Evolutionary conservation across 2,797 vertebrate species (phyloP), one percentile per base, ranked within the genome.

Genomic region (Acanthurus lineatus): DNA sequence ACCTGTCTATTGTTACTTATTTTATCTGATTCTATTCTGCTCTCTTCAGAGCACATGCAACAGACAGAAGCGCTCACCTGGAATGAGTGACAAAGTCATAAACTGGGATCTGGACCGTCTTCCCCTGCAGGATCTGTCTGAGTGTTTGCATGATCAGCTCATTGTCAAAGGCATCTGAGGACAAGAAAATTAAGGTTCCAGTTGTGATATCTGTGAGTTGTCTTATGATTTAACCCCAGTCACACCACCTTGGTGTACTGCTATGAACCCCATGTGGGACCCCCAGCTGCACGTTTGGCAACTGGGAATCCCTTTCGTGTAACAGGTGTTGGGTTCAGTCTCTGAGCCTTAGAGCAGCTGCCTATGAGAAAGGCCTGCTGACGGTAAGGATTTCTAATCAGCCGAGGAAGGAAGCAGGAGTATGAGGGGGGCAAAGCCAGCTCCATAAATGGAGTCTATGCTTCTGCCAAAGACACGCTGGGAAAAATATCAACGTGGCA

Each of bases 31-130:
- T 3, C 40, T 12, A 12, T 1, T 28, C 2, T 60, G 6, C 3
- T 51, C 17, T 20, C 8, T 11, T 19, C 5, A 40, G 17, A 8
- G 20, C 2, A 49, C 3, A 22, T 35, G 4, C 52, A 63, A 63
- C 5, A 28, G 42, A 22, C 25, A 12, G 1, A 28, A 15, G 14
- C 0, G 52, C 95, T 95, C 88, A 99, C 98, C 98, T 97, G 91
- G 98, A 99, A 95, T 99, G 97, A 80, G 95, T 96, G 83, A 99
- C 97, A 90, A 99, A 99, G 91, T 99, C 98, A 75, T 99, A 99
- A 72, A 99, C 97, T 0, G 97, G 98, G 69, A 99, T 99, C 93
- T 99, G 96, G 73, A 99, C 97, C 0, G 97, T 96, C 84, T 97
- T 95, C 63, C 97, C 98, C 82, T 97, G 95, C 0, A 96, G 95